These are phyloP conservation scores for Pteronotus mesoamericanus DNA, from an alignment of 2,797 vertebrate species.

Conservation along the genomic window DNA sequence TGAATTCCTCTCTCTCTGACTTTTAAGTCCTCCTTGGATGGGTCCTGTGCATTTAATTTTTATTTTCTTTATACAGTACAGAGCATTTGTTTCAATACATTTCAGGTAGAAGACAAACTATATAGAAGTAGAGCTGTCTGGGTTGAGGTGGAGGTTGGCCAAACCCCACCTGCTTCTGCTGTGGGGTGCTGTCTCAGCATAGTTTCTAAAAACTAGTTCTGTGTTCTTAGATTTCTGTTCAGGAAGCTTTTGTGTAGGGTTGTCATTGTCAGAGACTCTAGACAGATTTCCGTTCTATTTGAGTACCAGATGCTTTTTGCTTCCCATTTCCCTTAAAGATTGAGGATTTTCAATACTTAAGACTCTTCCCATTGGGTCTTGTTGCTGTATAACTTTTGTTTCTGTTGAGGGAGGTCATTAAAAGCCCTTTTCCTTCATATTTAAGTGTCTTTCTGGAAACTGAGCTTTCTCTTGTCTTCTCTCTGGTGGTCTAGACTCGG, in stretches of 20 bases:
- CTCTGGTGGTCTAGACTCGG: constrained; percentile 83
- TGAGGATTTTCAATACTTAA: not conserved
- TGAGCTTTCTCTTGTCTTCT: constrained; percentile 33
- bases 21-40: not conserved
- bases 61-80: not conserved
- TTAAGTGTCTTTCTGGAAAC: constrained; percentile 9
- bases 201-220: not conserved
- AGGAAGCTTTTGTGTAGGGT: not conserved
- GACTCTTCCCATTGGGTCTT: not conserved
- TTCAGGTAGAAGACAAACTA: not conserved
- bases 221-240: not conserved
- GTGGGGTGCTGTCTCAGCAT: not conserved
- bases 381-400: not conserved
- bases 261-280: not conserved
- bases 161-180: not conserved
- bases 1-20: not conserved
- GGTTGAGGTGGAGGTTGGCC: not conserved
- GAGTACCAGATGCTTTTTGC: not conserved
- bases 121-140: not conserved
- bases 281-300: not conserved
- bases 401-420: not conserved
- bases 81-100: not conserved
- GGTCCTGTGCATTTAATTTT: not conserved
- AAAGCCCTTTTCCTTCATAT: not conserved
- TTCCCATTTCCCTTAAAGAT: not conserved